These are phyloP conservation scores for Trinectes maculatus DNA, from an alignment of 2,113 vertebrate species.

Conservation along the genomic window DNA sequence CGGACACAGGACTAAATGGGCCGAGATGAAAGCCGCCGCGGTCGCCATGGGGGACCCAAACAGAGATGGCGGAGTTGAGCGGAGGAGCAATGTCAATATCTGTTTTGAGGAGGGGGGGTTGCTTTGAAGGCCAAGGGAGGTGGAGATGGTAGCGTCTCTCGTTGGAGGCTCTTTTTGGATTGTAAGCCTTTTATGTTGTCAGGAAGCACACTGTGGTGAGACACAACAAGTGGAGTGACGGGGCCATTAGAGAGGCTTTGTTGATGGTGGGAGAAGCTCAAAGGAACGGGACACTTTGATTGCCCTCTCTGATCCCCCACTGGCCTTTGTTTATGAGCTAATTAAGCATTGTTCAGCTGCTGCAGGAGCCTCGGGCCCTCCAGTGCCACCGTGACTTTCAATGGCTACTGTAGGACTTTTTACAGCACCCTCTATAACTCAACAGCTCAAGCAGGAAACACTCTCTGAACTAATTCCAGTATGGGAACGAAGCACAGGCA, in stretches of 20 bases:
- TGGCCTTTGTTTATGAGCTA: slow-evolving; percentile 83
- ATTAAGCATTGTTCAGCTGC: slow-evolving; percentile 81
- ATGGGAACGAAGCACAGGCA: slow-evolving; percentile 31
- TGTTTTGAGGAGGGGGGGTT: slow-evolving; percentile 16
- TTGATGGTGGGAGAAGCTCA: slow-evolving; percentile 67
- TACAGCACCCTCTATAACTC: slow-evolving; percentile 66
- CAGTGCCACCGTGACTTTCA: slow-evolving; percentile 56
- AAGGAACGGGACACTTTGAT: slow-evolving; percentile 70
- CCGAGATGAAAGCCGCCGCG: slow-evolving; percentile 62
- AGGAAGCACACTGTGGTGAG: slow-evolving; percentile 80
- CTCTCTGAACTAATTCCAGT: slow-evolving; percentile 25
- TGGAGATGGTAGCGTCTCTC: slow-evolving; percentile 67
- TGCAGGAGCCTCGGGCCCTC: slow-evolving; percentile 27
- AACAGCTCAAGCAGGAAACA: slow-evolving; percentile 51
- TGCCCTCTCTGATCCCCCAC: slow-evolving; percentile 76
- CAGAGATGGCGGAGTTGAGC: slow-evolving; percentile 50
- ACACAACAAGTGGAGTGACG: slow-evolving; percentile 80
- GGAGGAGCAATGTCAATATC: slow-evolving; percentile 68
- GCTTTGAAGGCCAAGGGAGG: slow-evolving; percentile 74
- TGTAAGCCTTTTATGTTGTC: slow-evolving; percentile 79
- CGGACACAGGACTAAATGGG: slow-evolving; percentile 53
- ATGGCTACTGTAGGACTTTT: slow-evolving; percentile 68
- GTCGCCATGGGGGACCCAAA: slow-evolving; percentile 69
- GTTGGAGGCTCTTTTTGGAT: slow-evolving; percentile 69
- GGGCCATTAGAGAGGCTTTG: slow-evolving; percentile 77